Base-by-base conservation (phyloP, 2,888 invertebrate genomes). In the Nebria brevicollis region DNA sequence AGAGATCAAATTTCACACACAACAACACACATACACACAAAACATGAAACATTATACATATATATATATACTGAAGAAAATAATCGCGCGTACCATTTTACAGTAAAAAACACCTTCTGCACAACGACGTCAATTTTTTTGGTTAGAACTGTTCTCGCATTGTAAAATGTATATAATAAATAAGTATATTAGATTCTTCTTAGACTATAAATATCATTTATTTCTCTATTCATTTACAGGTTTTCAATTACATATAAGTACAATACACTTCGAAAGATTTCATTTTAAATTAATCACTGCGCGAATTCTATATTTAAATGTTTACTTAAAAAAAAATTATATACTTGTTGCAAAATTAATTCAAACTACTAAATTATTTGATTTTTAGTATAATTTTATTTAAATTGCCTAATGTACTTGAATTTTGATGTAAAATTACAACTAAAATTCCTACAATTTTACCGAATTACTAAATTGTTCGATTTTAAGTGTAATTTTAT, bases 1-100 rank as follows among this genome's bases (percentile, higher is more conserved):
- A 73, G 78, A 78, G 73, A 78, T 78, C 78, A 78, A 75, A 54
- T 4, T 20, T 80, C 70, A 80, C 75, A 66, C 10, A 64, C 26
- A 66, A 11, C 20, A 20, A 20, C 20, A 15, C 54, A 80, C 64
- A 34, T 68, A 80, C 80, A 34, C 20, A 70, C 10, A 13, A 34
- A 34, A 34, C 54, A 70, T 25, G 25, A 34, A 34, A 34, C 54
- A 54, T 54, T 6, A 54, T 10, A 41, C 5, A 26, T 34, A 26
- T 26, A 72, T 20, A 20, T 20, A 20, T 15, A 68, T 11, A 68
- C 20, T 10, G 68, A 68, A 68, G 26, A 54, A 54, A 13, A 54
- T 54, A 54, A 54, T 54, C 13, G 54, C 54, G 54, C 13, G 54
- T 8, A 54, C 54, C 8, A 54, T 54, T 54, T 54, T 2, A 7